phyloP scores from a whole-genome alignment of 2,113 vertebrate genomes.

The Megalops atlanticus region DNA sequence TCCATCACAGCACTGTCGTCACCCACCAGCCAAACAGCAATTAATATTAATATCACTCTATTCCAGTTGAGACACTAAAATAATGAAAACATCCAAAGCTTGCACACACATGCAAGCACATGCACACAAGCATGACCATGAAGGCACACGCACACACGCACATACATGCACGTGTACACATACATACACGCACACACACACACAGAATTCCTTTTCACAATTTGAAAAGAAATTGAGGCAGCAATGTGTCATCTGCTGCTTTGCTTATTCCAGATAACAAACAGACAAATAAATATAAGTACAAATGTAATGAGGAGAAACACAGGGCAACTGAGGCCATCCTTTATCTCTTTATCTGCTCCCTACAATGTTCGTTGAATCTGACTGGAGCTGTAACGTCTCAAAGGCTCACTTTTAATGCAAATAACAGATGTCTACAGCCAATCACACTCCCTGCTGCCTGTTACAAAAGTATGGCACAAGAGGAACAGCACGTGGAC shows the following conservation, averaged over 20 bases:
- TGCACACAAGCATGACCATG: too few relatives aligned
- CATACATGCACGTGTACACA: slow-evolving; percentile 14
- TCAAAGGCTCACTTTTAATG: slow-evolving; percentile 24
- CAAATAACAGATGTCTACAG: too few relatives aligned
- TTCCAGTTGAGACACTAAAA: slow-evolving; percentile 77
- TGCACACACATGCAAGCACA: slow-evolving; percentile 68
- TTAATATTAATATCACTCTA: slow-evolving; percentile 77
- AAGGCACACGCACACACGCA: slow-evolving; percentile 31
- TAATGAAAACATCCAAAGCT: slow-evolving; percentile 82
- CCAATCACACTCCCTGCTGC: too few relatives aligned
- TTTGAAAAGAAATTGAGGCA: too few relatives aligned
- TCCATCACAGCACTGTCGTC: slow-evolving; percentile 81
- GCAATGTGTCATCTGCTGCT: too few relatives aligned
- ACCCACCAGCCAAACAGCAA: slow-evolving; percentile 81
- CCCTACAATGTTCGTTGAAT: neutral
- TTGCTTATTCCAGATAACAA: neutral
- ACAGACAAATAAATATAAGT: neutral
- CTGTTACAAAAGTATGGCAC: too few relatives aligned
- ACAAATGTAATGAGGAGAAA: neutral
- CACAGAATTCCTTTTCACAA: neutral
- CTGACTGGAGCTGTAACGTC: neutral
- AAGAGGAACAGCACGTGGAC: too few relatives aligned
- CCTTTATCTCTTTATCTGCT: slow-evolving; percentile 24
- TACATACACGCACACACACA: slow-evolving; percentile 27
- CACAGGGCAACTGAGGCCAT: neutral